These are phyloP conservation scores for Galaxea fascicularis DNA, from an alignment of 92 coral and sea anemone species.

Conservation along the genomic window DNA sequence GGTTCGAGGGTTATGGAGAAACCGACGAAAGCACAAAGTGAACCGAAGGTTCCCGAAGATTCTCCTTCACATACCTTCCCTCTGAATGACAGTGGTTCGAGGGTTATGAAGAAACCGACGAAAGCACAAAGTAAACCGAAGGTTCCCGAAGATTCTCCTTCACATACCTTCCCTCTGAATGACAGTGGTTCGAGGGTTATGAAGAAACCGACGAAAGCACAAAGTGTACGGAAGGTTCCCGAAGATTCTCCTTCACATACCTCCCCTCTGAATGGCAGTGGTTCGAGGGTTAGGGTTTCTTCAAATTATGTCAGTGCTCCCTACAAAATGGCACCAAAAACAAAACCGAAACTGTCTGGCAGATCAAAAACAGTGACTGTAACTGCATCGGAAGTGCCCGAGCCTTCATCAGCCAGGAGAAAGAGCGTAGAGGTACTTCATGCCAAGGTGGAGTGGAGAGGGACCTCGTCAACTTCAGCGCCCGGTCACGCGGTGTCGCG, in stretches of 20 bases:
- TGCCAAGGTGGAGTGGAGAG: slow-evolving; percentile 36
- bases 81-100: too few species aligned
- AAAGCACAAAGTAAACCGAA: slow-evolving; percentile 27
- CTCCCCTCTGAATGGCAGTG: slow-evolving; percentile 35
- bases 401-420: slow-evolving; percentile 50
- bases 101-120: slow-evolving; percentile 18
- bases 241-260: slow-evolving; percentile 38
- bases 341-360: slow-evolving; percentile 39
- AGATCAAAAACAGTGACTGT: slow-evolving; percentile 69
- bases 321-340: slow-evolving; percentile 14
- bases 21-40: slow-evolving; percentile 16
- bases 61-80: slow-evolving; percentile 23
- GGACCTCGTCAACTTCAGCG: slow-evolving; percentile 7
- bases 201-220: slow-evolving; percentile 14
- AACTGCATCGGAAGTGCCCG: slow-evolving; percentile 66
- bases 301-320: slow-evolving; percentile 62
- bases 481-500: slow-evolving; percentile 34
- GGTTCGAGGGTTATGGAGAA: too few species aligned
- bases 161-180: slow-evolving; percentile 9
- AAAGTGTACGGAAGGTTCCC: slow-evolving; percentile 32
- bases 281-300: slow-evolving; percentile 59
- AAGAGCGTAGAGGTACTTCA: slow-evolving; percentile 55
- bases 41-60: slow-evolving; percentile 37
- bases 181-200: too few species aligned
- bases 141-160: slow-evolving; percentile 31